Conservation (phyloP, 1,140 invertebrate species). For the Hermetia illucens region DNA sequence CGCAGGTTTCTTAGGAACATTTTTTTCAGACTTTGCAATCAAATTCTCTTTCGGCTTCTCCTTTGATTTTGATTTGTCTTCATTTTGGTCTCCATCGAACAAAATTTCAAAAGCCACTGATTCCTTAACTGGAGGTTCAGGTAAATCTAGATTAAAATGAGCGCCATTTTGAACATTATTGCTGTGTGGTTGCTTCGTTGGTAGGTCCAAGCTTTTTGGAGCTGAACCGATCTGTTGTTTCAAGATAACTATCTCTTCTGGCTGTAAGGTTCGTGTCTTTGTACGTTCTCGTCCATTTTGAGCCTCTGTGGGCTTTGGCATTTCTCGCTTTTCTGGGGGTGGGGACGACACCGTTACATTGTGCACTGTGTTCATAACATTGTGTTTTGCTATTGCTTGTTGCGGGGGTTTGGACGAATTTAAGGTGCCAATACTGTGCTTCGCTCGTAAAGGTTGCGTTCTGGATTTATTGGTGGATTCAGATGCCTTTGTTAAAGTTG, state of each 20-base stretch:
- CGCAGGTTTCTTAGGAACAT: too few species aligned
- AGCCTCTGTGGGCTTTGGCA: slow-evolving; percentile 4
- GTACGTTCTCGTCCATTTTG: slow-evolving; percentile 7
- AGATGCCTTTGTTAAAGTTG: not conserved
- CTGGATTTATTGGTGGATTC: not conserved
- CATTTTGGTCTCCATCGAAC: slow-evolving; percentile 14
- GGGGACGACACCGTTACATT: slow-evolving; percentile 29
- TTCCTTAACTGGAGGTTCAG: slow-evolving; percentile 4
- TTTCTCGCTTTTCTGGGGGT: slow-evolving; percentile 17
- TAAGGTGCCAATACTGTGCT: not conserved
- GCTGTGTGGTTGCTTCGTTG: too few species aligned
- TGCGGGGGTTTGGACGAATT: not conserved
- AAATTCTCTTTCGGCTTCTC: not conserved
- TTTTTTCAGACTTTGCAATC: not conserved
- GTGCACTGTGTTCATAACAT: slow-evolving; percentile 26
- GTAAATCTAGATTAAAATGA: not conserved
- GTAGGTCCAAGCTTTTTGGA: too few species aligned
- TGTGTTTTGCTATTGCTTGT: slow-evolving; percentile 9
- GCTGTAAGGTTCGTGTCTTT: slow-evolving; percentile 17
- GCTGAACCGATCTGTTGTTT: too few species aligned
- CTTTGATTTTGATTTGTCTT: too few species aligned
- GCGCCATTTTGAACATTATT: not conserved
- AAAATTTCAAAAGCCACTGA: slow-evolving; percentile 25
- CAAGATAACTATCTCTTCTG: slow-evolving; percentile 23
- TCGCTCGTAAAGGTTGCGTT: slow-evolving; percentile 5